These are phyloP conservation scores for Rhodeus uyekii DNA, from an alignment of 2,797 vertebrate species.

Conservation along the genomic window DNA sequence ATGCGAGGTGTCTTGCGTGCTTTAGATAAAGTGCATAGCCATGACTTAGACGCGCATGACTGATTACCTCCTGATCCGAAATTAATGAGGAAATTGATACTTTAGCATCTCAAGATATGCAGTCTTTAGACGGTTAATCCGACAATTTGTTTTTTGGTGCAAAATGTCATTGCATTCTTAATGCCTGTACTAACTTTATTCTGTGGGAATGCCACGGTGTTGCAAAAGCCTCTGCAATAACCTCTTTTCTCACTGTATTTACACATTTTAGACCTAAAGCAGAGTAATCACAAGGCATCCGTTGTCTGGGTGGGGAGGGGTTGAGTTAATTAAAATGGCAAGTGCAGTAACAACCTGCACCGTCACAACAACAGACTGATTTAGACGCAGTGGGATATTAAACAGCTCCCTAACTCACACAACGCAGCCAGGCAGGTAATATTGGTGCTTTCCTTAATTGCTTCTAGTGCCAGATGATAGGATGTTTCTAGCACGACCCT, in stretches of 20 bases:
- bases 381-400: conserved; percentile 74
- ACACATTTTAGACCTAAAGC: conserved; percentile 51
- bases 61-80: conserved; percentile 50
- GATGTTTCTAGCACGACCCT: conserved; percentile 49
- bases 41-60: conserved; percentile 36
- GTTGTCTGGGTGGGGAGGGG: conserved; percentile 70
- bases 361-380: conserved; percentile 76
- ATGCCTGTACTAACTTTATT: conserved; percentile 11
- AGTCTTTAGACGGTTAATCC: conserved; percentile 11
- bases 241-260: conserved; percentile 35
- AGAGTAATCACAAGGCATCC: conserved; percentile 69
- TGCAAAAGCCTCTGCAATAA: conserved; percentile 34
- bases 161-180: conserved; percentile 7
- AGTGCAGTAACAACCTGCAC: conserved; percentile 74
- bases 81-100: conserved; percentile 50
- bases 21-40: conserved; percentile 11
- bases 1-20: conserved; percentile 34
- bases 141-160: conserved; percentile 1
- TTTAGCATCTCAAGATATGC: conserved; percentile 21
- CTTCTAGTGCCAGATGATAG: conserved; percentile 52
- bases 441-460: conserved; percentile 60
- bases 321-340: conserved; percentile 81
- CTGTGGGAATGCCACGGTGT: neutral
- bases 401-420: conserved; percentile 72
- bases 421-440: conserved; percentile 62